Percentiles rank a stretch among this genome's conserved stretches.
These are phyloP conservation scores for Pan paniscus DNA, from an alignment of 2,113 vertebrate genomes.

Conservation along the genomic window DNA sequence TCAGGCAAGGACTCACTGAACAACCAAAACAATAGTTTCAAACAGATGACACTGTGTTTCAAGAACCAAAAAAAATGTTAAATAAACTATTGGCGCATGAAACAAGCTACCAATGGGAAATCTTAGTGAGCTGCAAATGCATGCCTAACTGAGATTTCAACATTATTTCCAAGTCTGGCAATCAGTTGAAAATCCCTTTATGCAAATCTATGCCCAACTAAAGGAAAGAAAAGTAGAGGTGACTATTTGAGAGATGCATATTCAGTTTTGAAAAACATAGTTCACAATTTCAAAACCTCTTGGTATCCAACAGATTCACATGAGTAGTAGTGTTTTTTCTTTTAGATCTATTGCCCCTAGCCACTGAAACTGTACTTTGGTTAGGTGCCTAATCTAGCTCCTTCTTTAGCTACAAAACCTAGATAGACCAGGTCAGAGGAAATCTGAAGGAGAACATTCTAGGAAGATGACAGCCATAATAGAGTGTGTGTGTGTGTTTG, in stretches of 20 bases:
- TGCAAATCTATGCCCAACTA: conserved; percentile 45
- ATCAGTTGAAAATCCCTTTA: conserved; percentile 53
- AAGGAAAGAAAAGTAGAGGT: conserved; percentile 28
- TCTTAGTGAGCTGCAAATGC: conserved; percentile 59
- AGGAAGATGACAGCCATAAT: background rate
- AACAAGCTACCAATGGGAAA: conserved; percentile 52
- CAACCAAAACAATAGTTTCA: conserved; percentile 74
- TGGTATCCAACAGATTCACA: background rate
- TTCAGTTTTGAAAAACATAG: background rate
- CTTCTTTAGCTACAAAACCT: background rate
- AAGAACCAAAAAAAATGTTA: conserved; percentile 79
- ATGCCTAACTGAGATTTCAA: conserved; percentile 62
- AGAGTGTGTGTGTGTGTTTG: background rate
- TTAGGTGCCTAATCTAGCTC: background rate
- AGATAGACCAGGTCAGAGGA: background rate
- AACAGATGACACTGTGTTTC: conserved; percentile 78
- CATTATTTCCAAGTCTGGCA: conserved; percentile 49
- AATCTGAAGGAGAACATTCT: background rate
- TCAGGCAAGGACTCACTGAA: conserved; percentile 70
- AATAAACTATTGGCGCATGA: conserved; percentile 75
- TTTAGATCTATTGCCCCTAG: background rate
- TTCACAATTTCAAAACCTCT: conserved; percentile 7
- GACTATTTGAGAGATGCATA: background rate
- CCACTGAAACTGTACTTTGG: background rate
- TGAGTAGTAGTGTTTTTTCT: background rate